Evolutionary conservation across 2,888 invertebrate species (phyloP).

Genomic region (Thera britannica): DNA sequence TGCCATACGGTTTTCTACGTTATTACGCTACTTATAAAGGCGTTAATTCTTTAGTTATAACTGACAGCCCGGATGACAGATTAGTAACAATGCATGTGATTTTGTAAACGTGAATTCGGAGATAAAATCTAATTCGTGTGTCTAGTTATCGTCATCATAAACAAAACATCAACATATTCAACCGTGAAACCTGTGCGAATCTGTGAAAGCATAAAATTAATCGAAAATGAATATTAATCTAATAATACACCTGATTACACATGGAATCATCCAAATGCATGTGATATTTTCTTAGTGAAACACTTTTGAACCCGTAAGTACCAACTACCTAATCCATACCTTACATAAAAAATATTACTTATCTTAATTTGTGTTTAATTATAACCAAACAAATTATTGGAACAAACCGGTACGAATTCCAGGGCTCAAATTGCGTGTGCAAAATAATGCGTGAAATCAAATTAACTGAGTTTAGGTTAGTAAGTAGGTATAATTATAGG

Average conservation of each 20-base stretch:
- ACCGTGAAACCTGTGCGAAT: background rate
- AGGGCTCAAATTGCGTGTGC: conserved; percentile 7
- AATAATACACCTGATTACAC: conserved; percentile 20
- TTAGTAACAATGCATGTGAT: conserved; percentile 71
- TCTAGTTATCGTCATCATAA: background rate
- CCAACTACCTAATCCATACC: background rate
- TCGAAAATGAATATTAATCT: conserved; percentile 27
- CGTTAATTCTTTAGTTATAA: conserved; percentile 32
- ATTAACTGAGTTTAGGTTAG: too few relatives aligned
- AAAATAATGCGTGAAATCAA: conserved; percentile 5
- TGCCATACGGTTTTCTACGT: conserved; percentile 43
- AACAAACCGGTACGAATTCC: conserved; percentile 21
- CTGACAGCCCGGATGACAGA: conserved; percentile 69
- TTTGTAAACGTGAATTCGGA: conserved; percentile 53
- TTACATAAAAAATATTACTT: too few relatives aligned
- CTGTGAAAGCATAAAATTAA: conserved; percentile 2
- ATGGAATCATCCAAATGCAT: conserved; percentile 15
- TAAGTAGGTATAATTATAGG: too few relatives aligned
- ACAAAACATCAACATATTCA: background rate
- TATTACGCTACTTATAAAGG: conserved; percentile 30
- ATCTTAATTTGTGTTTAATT: background rate
- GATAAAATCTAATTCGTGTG: conserved; percentile 30
- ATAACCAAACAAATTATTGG: background rate
- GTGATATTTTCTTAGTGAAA: conserved; percentile 19
- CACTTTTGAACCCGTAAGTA: conserved; percentile 25